Conservation (phyloP, 2,797 vertebrate species). For the Crenuchus spilurus region DNA sequence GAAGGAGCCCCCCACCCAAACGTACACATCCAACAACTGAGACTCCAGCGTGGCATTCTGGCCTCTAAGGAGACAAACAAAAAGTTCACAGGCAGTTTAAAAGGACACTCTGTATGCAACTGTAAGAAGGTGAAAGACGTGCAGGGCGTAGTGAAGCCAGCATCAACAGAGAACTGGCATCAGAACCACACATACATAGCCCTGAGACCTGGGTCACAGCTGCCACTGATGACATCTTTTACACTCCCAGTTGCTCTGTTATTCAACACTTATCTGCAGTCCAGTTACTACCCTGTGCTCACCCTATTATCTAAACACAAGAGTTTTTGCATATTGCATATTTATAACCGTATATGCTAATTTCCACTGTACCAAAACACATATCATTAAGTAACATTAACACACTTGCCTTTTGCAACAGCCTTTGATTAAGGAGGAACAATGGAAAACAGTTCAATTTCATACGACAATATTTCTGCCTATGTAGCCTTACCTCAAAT, state of each 20-base stretch:
- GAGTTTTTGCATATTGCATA: too few species aligned
- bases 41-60: background rate
- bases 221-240: slow-evolving; percentile 62
- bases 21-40: slow-evolving; percentile 1
- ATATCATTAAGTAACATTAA: too few species aligned
- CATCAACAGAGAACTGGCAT: background rate
- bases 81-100: slow-evolving; percentile 15
- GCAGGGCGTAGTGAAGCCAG: background rate
- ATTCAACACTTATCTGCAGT: slow-evolving; percentile 40
- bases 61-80: slow-evolving; percentile 6
- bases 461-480: too few species aligned
- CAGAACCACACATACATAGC: slow-evolving; percentile 39
- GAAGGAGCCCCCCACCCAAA: slow-evolving; percentile 11
- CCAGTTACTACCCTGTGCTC: too few species aligned
- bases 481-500: too few species aligned
- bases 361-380: too few species aligned
- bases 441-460: background rate
- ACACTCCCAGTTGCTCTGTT: slow-evolving; percentile 56
- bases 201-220: slow-evolving; percentile 58
- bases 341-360: too few species aligned
- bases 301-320: too few species aligned
- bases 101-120: slow-evolving; percentile 4
- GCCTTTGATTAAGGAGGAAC: too few species aligned
- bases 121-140: slow-evolving; percentile 4
- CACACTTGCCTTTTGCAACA: slow-evolving; percentile 1